Base-by-base conservation (phyloP, 2,888 invertebrate genomes). In the Brachynemurus nebulosus region DNA sequence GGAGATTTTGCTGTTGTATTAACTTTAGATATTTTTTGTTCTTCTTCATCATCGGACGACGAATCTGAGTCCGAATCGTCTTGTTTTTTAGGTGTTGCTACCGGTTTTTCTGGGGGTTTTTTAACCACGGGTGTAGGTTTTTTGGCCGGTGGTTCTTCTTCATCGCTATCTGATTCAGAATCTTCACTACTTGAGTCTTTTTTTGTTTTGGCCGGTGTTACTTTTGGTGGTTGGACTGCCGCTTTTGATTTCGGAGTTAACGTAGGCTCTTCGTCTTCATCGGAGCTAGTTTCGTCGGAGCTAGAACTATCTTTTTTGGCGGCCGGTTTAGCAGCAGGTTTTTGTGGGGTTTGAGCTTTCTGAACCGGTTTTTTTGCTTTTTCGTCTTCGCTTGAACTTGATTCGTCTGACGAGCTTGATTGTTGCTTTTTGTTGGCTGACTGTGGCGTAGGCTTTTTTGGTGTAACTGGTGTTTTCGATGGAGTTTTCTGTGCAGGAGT, bases 351-450 rank as follows among this genome's bases (percentile, higher is more conserved):
- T 23, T 17, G n/a, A 23, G 25, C 14, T 25, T 11, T 11, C 16
- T 23, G 63, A 44, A 67, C 66, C 42, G 64, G 65, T 55, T 61
- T 61, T 41, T 61, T 62, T 11, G 65, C 66, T 55, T 61, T 61
- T 41, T 61, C 62, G 11, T 65, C 66, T 46, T 63, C 63, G 50
- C 59, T 61, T 27, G 65, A 66, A 34, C 57, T 57, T 38, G 65
- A 64, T 33, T 64, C 63, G 46, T 59, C 52, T 49, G 14, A 14
- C 16, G 18, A 18, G 11, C 42, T 42, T 8, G 19, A 19, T 23
- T 39, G 14, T 55, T 50, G 40, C 49, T 56, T 50, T 57, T 61
- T 50, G 2, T 11, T 30, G 5, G 21, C 30, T 37, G n/a, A 4
- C 3, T 18, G 37, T 19, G 16, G 18, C 1, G 11, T 1, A 23